A percentile compares a stretch with the other conserved stretches of the same genome.
Evolutionary conservation across 2,113 vertebrate genomes (phyloP).

Genomic region (Daphoenositta chrysoptera): DNA sequence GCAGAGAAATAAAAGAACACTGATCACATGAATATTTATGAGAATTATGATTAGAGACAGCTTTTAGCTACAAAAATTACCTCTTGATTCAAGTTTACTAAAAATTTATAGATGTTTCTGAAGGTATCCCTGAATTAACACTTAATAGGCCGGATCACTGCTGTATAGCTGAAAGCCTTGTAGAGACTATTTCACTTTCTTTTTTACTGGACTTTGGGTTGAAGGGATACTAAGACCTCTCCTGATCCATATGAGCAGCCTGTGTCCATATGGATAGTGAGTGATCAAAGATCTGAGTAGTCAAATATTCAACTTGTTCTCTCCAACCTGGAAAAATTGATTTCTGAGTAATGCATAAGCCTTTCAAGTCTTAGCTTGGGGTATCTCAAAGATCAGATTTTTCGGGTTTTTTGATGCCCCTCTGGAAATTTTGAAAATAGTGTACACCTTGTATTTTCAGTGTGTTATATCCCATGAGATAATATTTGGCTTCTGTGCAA

Average conservation of each 20-base stretch:
- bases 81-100: not conserved
- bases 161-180: not conserved
- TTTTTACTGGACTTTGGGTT: not conserved
- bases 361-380: not conserved
- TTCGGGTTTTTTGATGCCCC: fast-evolving
- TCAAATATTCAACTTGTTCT: not conserved
- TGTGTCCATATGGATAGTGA: not conserved
- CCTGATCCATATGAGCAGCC: not conserved
- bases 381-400: not conserved
- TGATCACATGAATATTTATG: not conserved
- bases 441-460: not conserved
- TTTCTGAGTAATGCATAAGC: not conserved
- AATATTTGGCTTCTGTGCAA: not conserved
- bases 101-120: not conserved
- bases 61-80: not conserved
- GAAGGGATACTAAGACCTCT: not conserved
- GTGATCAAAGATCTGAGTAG: not conserved
- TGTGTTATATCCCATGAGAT: not conserved
- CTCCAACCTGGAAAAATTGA: not conserved
- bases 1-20: not conserved
- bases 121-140: not conserved
- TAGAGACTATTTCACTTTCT: not conserved
- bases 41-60: not conserved
- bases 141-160: not conserved
- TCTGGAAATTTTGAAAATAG: not conserved